Evolutionary conservation across 2,888 invertebrate genomes (phyloP).

Genomic region (Agrochola litura): DNA sequence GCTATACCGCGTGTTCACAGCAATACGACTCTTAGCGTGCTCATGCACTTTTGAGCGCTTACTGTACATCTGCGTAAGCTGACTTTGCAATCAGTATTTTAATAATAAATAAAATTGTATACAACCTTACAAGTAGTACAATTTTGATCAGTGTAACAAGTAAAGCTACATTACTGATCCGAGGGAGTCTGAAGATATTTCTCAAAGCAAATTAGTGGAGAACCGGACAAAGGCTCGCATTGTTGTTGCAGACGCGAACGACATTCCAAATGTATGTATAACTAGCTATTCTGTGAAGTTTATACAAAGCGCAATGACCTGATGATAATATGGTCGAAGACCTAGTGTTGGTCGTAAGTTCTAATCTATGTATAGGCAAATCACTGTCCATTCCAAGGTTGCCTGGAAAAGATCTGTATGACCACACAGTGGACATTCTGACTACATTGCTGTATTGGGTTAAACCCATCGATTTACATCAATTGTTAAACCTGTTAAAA

Average conservation of each 20-base stretch:
- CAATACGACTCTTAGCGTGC: no score
- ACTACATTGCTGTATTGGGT: no score
- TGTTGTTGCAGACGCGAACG: constrained; percentile 30
- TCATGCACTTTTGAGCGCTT: no score
- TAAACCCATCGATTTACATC: no score
- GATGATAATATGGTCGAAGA: neutral
- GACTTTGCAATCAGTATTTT: neutral
- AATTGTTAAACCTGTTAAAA: no score
- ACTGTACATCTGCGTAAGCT: neutral
- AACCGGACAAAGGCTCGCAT: constrained; percentile 46
- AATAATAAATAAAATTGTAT: neutral
- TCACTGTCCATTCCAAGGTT: no score
- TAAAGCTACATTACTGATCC: constrained; percentile 4
- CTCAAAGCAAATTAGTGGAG: constrained; percentile 51
- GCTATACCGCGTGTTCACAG: no score
- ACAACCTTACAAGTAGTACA: neutral
- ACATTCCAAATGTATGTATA: constrained; percentile 32
- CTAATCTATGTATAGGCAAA: neutral
- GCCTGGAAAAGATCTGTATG: no score
- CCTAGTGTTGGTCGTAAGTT: neutral
- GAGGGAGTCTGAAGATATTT: constrained; percentile 37
- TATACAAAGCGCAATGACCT: constrained; percentile 15
- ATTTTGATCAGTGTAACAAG: neutral
- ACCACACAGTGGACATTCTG: no score
- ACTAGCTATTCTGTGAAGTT: neutral